Evolutionary conservation across 2,797 vertebrate species (phyloP), one percentile per base, ranked within the genome.

Genomic region (Tokudaia muenninki): DNA sequence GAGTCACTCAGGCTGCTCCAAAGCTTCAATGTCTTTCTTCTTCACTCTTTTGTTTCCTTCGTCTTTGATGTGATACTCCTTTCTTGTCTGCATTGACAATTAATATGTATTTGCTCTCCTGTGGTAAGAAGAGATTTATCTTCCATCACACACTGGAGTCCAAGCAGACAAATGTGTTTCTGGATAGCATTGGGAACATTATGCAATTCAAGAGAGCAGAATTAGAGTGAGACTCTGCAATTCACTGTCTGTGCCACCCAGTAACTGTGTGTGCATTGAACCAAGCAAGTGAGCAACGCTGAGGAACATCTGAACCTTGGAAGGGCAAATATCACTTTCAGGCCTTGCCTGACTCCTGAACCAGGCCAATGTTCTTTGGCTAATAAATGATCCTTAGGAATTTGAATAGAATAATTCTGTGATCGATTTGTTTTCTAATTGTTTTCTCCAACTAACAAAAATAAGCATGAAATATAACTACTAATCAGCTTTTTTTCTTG

Each of bases 381-480:
- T 80, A 94, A 94, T 83, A 95, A 24, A 61, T 12, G 80, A 90
- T 50, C 8, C 26, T 52, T 79, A 80, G 21, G 63, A 82, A 95
- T 91, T 80, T 93, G 19, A 21, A 75, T 86, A 72, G 61, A 94
- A 83, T 29, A 83, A 87, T 50, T 77, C 41, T 94, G 29, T 92
- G 19, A 52, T 87, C 7, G 14, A 13, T 91, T 79, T 88, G 61
- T 65, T 75, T 13, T 67, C n/a, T 82, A 34, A 34, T 50, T 75
- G n/a, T 75, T 96, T 94, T 65, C 84, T 86, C 55, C 88, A 89
- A 86, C 74, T 91, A 91, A 88, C 78, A 78, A 88, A 59, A 55
- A 41, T 8, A 6, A 86, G 90, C 80, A 81, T 91, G 22, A 95
- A 96, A 87, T 55, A 29, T 29, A 94, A 89, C 24, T 47, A 81